Evolutionary conservation across 2,797 vertebrate genomes (phyloP).

Genomic region (Cossypha polioptera): DNA sequence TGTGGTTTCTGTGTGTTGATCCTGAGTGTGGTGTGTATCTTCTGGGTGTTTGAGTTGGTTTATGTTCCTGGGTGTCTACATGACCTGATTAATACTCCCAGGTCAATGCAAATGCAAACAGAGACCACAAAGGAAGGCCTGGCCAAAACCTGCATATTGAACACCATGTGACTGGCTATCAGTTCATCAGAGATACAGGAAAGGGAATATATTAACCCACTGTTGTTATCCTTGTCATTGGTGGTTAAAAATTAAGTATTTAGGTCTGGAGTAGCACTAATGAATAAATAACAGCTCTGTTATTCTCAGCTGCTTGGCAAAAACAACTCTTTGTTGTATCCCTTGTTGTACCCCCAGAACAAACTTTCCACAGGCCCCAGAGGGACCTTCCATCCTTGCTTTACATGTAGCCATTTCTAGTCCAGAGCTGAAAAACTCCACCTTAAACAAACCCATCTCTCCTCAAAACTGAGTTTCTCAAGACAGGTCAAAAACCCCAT

Average conservation of each 20-base stretch:
- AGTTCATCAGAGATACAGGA: not conserved
- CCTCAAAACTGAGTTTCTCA: not conserved
- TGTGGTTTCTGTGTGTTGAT: slow-evolving; percentile 39
- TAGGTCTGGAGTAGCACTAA: not conserved
- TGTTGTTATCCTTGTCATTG: not conserved
- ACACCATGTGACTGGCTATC: not conserved
- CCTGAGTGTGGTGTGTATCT: slow-evolving; percentile 19
- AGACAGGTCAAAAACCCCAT: not conserved
- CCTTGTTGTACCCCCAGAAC: not conserved
- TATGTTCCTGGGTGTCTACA: slow-evolving; percentile 36
- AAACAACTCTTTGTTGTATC: not conserved
- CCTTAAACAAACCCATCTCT: not conserved
- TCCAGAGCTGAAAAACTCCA: not conserved
- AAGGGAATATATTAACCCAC: not conserved
- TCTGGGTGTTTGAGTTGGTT: slow-evolving; percentile 25
- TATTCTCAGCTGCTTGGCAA: not conserved
- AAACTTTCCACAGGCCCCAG: not conserved
- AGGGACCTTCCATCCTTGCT: not conserved
- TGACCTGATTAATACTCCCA: slow-evolving; percentile 32
- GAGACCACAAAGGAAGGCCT: not conserved
- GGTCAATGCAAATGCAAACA: slow-evolving; percentile 40
- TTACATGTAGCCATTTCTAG: not conserved
- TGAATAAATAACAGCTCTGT: not conserved
- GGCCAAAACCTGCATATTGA: not conserved
- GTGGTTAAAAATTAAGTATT: not conserved